A percentile compares a stretch with the other conserved stretches of the same genome.
Evolutionary conservation across 2,113 vertebrate genomes (phyloP).

Genomic region (Sus scrofa): T2T-Sscrofa CM000812.6:248910501-248911000

Average conservation of each 20-base stretch:
- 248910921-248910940: background rate
- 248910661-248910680: background rate
- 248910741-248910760: conserved; percentile 8
- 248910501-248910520: background rate
- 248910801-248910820: background rate
- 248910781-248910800: background rate
- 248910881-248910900: background rate
- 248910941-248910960: background rate
- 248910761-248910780: background rate
- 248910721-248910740: conserved; percentile 16
- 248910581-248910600: background rate
- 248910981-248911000: background rate
- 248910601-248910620: conserved; percentile 7
- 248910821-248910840: background rate
- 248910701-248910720: background rate
- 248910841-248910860: background rate
- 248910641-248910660: conserved; percentile 1
- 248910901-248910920: background rate
- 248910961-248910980: background rate
- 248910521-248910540: conserved; percentile 22
- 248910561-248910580: conserved; percentile 21
- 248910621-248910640: background rate
- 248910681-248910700: background rate
- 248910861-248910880: conserved; percentile 26
- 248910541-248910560: conserved; percentile 10